A percentile compares a stretch with the other conserved stretches of the same genome.
phyloP scores from a whole-genome alignment of 2,797 vertebrate genomes.

The Alouatta caraya region DNA sequence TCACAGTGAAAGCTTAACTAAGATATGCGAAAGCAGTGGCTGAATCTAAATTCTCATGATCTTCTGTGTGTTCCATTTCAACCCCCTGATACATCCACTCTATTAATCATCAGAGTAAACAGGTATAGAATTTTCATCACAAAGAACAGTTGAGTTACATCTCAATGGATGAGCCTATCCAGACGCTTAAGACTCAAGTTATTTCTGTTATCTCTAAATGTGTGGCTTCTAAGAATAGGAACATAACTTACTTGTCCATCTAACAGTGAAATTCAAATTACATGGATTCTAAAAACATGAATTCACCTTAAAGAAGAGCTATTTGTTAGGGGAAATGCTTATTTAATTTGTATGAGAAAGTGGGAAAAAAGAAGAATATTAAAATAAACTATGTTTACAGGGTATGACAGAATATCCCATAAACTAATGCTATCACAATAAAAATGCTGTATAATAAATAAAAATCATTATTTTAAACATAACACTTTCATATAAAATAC shows the following conservation, averaged over 20 bases:
- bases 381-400: constrained; percentile 17
- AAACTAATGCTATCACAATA: constrained; percentile 4
- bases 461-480: constrained; percentile 36
- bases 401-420: neutral
- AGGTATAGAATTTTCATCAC: neutral
- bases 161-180: neutral
- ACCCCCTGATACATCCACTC: neutral
- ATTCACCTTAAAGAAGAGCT: neutral
- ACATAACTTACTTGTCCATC: neutral
- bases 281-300: constrained; percentile 11
- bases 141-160: neutral
- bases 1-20: neutral
- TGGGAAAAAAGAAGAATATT: neutral
- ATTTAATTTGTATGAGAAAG: constrained; percentile 43
- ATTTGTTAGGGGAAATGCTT: constrained; percentile 1
- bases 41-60: neutral
- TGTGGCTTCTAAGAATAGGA: constrained; percentile 9
- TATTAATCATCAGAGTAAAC: neutral
- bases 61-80: neutral
- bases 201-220: neutral
- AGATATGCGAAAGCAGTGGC: neutral
- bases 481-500: constrained; percentile 47
- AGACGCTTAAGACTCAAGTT: neutral
- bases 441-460: neutral
- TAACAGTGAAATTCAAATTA: neutral